Conservation (phyloP, 2,888 invertebrate species). For the Elysia crispata region DNA sequence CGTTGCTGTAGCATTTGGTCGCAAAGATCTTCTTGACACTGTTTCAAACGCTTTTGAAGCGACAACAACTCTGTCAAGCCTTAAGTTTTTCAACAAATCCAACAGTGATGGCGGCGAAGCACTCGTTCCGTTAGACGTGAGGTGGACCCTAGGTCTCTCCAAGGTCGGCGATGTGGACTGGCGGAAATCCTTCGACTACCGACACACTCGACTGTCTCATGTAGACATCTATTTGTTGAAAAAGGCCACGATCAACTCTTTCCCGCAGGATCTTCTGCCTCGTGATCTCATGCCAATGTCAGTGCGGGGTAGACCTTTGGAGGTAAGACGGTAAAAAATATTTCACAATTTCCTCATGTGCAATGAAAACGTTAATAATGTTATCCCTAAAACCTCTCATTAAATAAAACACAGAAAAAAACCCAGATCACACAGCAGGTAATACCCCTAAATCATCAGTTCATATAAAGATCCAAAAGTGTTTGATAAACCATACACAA, state of each 20-base stretch:
- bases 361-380: too few species aligned
- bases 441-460: too few species aligned
- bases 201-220: constrained; percentile 13
- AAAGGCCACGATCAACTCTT: constrained; percentile 1
- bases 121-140: constrained; percentile 19
- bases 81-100: constrained; percentile 13
- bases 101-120: not conserved
- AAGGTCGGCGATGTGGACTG: constrained; percentile 37
- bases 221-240: constrained; percentile 39
- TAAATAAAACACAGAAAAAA: too few species aligned
- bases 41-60: constrained; percentile 18
- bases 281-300: constrained; percentile 32
- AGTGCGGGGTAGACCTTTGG: constrained; percentile 16
- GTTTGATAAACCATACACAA: too few species aligned
- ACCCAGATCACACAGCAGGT: too few species aligned
- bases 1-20: constrained; percentile 43
- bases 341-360: too few species aligned
- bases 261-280: constrained; percentile 32
- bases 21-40: not conserved
- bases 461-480: too few species aligned
- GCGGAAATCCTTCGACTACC: constrained; percentile 35
- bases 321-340: too few species aligned
- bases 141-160: constrained; percentile 31
- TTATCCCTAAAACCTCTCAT: too few species aligned
- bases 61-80: not conserved